Conservation (phyloP, 2,888 invertebrate genomes). For the Lasioglossum malachurum region DNA sequence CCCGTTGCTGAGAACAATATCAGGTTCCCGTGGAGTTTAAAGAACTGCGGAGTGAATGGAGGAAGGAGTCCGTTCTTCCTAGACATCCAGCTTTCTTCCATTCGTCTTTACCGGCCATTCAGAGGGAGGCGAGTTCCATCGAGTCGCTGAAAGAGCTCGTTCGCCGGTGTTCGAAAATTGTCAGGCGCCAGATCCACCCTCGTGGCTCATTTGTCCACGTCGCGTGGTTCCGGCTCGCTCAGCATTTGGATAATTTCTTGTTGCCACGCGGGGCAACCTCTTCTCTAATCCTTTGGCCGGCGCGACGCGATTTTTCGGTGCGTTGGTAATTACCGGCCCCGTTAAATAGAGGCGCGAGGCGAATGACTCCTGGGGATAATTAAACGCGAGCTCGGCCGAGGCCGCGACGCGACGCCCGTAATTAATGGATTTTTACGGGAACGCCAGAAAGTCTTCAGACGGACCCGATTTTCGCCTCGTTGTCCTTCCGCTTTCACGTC, state of each 20-base stretch:
- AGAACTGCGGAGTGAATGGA: constrained; percentile 26
- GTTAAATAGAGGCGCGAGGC: constrained; percentile 39
- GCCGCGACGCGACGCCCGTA: constrained; percentile 8
- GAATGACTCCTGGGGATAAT: constrained; percentile 29
- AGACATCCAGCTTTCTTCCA: constrained; percentile 62
- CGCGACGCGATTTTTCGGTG: constrained; percentile 32
- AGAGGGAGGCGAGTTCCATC: not conserved
- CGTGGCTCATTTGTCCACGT: constrained; percentile 78
- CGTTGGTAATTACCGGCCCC: constrained; percentile 34
- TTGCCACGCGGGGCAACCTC: constrained; percentile 52
- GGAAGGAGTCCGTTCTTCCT: constrained; percentile 38
- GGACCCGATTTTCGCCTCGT: constrained; percentile 21
- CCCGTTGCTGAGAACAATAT: not conserved
- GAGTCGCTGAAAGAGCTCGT: constrained; percentile 21
- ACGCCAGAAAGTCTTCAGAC: constrained; percentile 26
- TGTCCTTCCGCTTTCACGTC: constrained; percentile 1
- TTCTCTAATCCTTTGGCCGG: constrained; percentile 67
- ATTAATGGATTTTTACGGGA: constrained; percentile 47
- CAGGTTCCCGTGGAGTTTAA: constrained; percentile 23
- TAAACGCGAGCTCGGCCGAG: constrained; percentile 28
- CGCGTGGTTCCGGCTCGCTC: constrained; percentile 58
- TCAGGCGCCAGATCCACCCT: not conserved
- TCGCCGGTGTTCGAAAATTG: constrained; percentile 52
- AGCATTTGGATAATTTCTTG: constrained; percentile 79
- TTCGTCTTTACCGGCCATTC: constrained; percentile 54